phyloP scores from a whole-genome alignment of 2,888 invertebrate species.

The Melanophora roralis region DNA sequence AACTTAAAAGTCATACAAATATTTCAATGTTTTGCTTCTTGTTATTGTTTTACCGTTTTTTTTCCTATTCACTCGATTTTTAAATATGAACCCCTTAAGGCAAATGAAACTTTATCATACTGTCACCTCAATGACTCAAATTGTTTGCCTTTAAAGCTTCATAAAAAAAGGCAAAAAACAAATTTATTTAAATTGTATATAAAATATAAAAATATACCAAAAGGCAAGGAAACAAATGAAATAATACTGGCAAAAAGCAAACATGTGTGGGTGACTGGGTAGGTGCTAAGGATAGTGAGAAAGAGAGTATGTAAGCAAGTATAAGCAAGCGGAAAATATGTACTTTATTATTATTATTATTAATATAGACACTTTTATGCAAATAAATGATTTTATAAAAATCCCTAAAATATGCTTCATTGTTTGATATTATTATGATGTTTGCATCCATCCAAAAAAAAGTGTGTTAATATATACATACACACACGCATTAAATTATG shows the following conservation, averaged over 20 bases:
- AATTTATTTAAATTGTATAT: conserved; percentile 13
- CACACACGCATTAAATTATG: background rate
- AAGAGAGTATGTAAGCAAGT: background rate
- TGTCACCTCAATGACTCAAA: conserved; percentile 45
- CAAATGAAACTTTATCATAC: conserved; percentile 33
- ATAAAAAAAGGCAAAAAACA: conserved; percentile 1
- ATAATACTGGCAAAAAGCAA: background rate
- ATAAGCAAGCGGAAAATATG: conserved; percentile 44
- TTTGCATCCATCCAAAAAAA: conserved; percentile 25
- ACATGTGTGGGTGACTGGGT: background rate
- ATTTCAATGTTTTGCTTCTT: conserved; percentile 8
- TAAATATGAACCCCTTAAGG: conserved; percentile 33
- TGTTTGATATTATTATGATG: conserved; percentile 49
- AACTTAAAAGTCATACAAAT: conserved; percentile 24
- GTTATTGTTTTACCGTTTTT: background rate
- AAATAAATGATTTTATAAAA: conserved; percentile 45
- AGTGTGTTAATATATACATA: too few species aligned
- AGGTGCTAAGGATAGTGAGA: background rate
- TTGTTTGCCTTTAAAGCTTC: conserved; percentile 14
- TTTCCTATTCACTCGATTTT: background rate
- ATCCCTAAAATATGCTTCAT: conserved; percentile 49
- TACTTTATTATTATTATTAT: conserved; percentile 46
- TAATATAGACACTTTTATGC: conserved; percentile 43
- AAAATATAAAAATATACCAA: too few species aligned
- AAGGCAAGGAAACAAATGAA: background rate